A percentile compares a stretch with the other conserved stretches of the same genome.
These are phyloP conservation scores for Dicyrtoma fusca DNA, from an alignment of 2,888 invertebrate genomes.

Conservation along the genomic window DNA sequence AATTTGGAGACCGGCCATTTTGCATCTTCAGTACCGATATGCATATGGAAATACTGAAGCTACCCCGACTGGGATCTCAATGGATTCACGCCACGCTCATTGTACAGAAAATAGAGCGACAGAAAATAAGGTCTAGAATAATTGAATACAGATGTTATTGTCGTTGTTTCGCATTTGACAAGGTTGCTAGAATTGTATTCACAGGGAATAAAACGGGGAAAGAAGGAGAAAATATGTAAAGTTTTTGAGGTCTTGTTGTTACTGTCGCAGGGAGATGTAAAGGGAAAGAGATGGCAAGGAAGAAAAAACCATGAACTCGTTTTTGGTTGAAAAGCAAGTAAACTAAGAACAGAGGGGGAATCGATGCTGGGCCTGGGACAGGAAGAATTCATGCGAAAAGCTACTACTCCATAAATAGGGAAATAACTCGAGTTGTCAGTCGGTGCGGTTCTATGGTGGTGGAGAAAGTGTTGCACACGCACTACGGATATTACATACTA, in stretches of 20 bases:
- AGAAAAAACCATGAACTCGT: background rate
- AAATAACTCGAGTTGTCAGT: background rate
- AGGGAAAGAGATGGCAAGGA: too few relatives aligned
- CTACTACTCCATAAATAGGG: conserved; percentile 7
- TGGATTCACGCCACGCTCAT: too few relatives aligned
- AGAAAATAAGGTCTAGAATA: conserved; percentile 2
- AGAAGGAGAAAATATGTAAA: background rate
- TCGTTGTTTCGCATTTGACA: too few relatives aligned
- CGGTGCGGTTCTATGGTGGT: too few relatives aligned
- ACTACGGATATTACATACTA: background rate
- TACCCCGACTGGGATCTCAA: too few relatives aligned
- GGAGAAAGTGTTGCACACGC: too few relatives aligned
- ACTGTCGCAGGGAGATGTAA: too few relatives aligned
- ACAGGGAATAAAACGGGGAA: background rate
- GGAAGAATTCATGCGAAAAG: conserved; percentile 17
- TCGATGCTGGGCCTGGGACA: conserved; percentile 5
- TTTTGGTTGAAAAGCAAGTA: background rate
- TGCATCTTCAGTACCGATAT: too few relatives aligned
- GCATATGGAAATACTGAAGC: too few relatives aligned
- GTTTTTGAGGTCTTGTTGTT: too few relatives aligned
- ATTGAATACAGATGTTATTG: conserved; percentile 3
- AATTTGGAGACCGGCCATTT: too few relatives aligned
- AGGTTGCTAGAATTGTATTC: too few relatives aligned
- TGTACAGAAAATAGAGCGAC: background rate
- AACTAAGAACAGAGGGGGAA: background rate